Evolutionary conservation across 1,140 invertebrate species (phyloP).

Genomic region (Lucilia cuprina): DNA sequence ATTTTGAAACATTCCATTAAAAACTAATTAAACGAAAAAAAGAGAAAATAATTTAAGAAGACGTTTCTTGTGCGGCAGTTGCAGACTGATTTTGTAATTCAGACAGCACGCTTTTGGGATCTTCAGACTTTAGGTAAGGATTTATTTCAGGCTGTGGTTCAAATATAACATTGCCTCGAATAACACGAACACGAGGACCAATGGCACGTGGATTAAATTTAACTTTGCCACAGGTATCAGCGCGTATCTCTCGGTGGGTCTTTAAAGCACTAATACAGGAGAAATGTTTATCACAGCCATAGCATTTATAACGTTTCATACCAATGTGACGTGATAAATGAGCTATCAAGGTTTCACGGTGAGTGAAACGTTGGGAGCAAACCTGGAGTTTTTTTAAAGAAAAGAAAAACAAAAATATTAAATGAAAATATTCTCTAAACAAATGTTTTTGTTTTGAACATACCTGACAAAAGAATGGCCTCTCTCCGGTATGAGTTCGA

Average conservation of each 20-base stretch:
- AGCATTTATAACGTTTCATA: slow-evolving; percentile 61
- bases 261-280: slow-evolving; percentile 57
- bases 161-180: slow-evolving; percentile 53
- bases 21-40: not conserved
- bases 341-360: slow-evolving; percentile 58
- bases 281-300: slow-evolving; percentile 57
- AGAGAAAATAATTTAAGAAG: not conserved
- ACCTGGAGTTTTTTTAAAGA: slow-evolving; percentile 41
- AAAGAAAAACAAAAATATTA: not conserved
- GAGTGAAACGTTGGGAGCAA: slow-evolving; percentile 53
- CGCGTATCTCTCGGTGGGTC: slow-evolving; percentile 54
- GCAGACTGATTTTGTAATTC: slow-evolving; percentile 29
- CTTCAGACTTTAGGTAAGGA: slow-evolving; percentile 56
- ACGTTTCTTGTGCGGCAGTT: not conserved
- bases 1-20: not conserved
- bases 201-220: slow-evolving; percentile 57
- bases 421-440: not conserved
- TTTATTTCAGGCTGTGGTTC: slow-evolving; percentile 55
- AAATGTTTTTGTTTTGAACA: not conserved
- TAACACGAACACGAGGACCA: slow-evolving; percentile 55
- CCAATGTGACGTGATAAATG: slow-evolving; percentile 59
- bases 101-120: slow-evolving; percentile 40
- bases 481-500: slow-evolving; percentile 86
- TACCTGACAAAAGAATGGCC: slow-evolving; percentile 83
- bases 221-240: slow-evolving; percentile 56